phyloP scores from a whole-genome alignment of 2,113 vertebrate genomes.

The Periophthalmus modestus region DNA sequence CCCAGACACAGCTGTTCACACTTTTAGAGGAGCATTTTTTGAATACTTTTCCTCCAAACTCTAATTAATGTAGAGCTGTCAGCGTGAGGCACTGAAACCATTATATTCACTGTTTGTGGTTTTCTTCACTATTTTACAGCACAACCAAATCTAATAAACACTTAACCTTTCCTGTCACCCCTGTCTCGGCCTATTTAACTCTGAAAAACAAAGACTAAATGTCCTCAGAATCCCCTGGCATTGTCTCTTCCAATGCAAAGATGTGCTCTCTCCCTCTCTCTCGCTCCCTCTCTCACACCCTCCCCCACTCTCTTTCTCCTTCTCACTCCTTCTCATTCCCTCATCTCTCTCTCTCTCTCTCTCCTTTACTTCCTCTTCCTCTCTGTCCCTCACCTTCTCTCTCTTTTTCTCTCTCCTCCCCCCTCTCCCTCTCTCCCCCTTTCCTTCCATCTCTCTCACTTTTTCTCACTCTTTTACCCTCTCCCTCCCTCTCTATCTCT shows the following conservation, averaged over 20 bases:
- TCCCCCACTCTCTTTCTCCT: neutral
- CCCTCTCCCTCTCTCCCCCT: no score
- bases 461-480: no score
- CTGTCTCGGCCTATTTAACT: constrained; percentile 11
- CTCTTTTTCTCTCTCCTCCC: no score
- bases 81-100: neutral
- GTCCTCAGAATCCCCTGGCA: constrained; percentile 11
- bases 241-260: neutral
- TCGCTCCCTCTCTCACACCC: constrained; percentile 3
- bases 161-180: constrained; percentile 10
- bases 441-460: no score
- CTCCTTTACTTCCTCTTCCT: no score
- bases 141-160: constrained; percentile 9
- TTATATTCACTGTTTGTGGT: neutral
- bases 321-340: neutral
- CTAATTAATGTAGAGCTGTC: neutral
- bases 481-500: no score
- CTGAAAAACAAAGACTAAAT: constrained; percentile 7
- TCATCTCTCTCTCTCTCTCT: neutral
- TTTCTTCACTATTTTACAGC: constrained; percentile 4
- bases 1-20: neutral
- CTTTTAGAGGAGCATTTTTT: neutral
- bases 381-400: neutral
- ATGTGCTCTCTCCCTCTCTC: neutral
- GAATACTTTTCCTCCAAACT: neutral